Conservation (phyloP, 2,113 vertebrate species). For the Chaenocephalus aceratus region DNA sequence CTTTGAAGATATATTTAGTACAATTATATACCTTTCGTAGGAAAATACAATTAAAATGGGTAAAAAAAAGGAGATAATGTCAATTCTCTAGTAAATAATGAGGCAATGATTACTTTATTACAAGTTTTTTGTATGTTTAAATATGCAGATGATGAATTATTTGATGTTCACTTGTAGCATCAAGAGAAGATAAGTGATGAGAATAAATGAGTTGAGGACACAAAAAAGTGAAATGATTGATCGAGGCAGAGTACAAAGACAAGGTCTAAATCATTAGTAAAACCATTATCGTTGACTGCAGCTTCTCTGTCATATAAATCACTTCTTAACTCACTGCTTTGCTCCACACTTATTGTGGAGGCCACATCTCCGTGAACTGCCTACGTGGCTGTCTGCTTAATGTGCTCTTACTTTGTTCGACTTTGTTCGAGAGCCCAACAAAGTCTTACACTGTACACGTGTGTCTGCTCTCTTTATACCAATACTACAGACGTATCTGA, state of each 20-base stretch:
- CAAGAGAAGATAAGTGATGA: neutral
- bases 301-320: conserved; percentile 72
- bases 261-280: conserved; percentile 75
- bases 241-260: conserved; percentile 66
- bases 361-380: conserved; percentile 30
- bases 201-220: neutral
- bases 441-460: neutral
- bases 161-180: neutral
- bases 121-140: too few relatives aligned
- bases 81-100: too few relatives aligned
- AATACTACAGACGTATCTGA: conserved; percentile 41
- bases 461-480: conserved; percentile 12
- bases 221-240: conserved; percentile 66
- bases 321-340: conserved; percentile 65
- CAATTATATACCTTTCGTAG: too few relatives aligned
- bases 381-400: conserved; percentile 37
- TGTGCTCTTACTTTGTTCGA: neutral
- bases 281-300: conserved; percentile 66
- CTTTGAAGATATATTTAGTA: too few relatives aligned
- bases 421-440: neutral
- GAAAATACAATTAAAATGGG: too few relatives aligned
- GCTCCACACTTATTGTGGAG: conserved; percentile 48
- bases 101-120: too few relatives aligned
- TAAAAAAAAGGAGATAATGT: too few relatives aligned
- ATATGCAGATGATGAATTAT: too few relatives aligned